phyloP scores from a whole-genome alignment of 2,113 vertebrate species.

The Chionomys nivalis region DNA sequence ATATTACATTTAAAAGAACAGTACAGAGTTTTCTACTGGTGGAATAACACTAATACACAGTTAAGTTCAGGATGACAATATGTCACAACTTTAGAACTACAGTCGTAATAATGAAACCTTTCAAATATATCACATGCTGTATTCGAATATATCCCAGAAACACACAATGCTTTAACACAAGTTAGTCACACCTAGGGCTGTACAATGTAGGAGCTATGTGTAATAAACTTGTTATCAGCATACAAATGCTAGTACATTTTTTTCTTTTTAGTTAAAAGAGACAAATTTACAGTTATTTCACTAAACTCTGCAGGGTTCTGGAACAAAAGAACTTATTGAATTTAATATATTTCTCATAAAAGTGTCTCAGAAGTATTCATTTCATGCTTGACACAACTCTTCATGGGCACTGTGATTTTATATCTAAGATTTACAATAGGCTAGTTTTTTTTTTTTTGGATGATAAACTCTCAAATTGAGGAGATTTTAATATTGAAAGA shows the following conservation, averaged over 20 bases:
- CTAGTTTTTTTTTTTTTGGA: slow-evolving; percentile 54
- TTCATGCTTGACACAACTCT: slow-evolving; percentile 73
- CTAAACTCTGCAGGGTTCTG: slow-evolving; percentile 60
- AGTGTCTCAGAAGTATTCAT: slow-evolving; percentile 67
- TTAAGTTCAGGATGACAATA: not conserved
- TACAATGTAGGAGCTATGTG: not conserved
- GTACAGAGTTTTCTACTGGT: not conserved
- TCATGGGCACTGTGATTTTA: slow-evolving; percentile 71
- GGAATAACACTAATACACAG: not conserved
- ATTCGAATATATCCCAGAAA: not conserved
- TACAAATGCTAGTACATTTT: not conserved
- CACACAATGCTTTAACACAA: slow-evolving; percentile 23
- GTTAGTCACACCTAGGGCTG: not conserved
- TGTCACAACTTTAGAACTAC: slow-evolving; percentile 12
- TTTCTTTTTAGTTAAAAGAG: slow-evolving; percentile 62
- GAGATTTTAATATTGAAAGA: slow-evolving; percentile 62
- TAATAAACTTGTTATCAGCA: slow-evolving; percentile 51
- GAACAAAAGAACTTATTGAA: slow-evolving; percentile 66
- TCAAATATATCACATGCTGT: not conserved
- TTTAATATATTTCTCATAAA: slow-evolving; percentile 74
- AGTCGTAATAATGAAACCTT: not conserved
- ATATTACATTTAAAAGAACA: not conserved
- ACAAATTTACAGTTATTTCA: slow-evolving; percentile 63
- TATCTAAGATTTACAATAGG: slow-evolving; percentile 49
- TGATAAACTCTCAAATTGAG: slow-evolving; percentile 73